phyloP scores from a whole-genome alignment of 2,113 vertebrate species.

The Apteryx mantelli region DNA sequence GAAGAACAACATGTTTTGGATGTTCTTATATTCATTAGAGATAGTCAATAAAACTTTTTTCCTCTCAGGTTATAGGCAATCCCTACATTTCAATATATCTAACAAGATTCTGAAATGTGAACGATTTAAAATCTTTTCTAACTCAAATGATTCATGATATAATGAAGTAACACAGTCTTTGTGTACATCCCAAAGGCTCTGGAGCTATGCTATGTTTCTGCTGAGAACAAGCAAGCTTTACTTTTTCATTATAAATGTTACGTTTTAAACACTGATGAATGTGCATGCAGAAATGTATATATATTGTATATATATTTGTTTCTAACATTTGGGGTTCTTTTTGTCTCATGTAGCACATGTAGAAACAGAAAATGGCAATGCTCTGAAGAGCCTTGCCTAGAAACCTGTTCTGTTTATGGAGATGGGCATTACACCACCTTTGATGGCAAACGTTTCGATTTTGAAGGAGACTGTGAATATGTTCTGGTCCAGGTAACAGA shows the following conservation, averaged over 20 bases:
- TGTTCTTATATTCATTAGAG: background rate
- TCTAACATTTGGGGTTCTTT: background rate
- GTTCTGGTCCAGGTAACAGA: slow-evolving; percentile 87
- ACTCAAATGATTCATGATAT: background rate
- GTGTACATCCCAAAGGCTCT: background rate
- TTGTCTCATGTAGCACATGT: slow-evolving; percentile 79
- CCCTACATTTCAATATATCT: background rate
- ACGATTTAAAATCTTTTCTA: background rate
- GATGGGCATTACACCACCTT: slow-evolving; percentile 93
- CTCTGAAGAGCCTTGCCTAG: slow-evolving; percentile 82
- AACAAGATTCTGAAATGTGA: background rate
- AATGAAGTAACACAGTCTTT: background rate
- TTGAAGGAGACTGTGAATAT: slow-evolving; percentile 92
- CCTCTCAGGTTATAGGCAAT: background rate
- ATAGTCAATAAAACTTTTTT: background rate
- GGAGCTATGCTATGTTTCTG: background rate
- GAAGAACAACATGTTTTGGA: background rate
- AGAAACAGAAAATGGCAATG: slow-evolving; percentile 85
- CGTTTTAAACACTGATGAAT: background rate
- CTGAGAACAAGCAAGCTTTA: background rate
- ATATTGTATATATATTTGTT: background rate
- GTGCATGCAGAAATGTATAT: background rate
- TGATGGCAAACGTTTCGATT: slow-evolving; percentile 90
- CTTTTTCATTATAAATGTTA: background rate
- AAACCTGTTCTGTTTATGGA: slow-evolving; percentile 89